Base-by-base conservation (phyloP, 2,888 invertebrate species). In the Cheilosia pagana region DNA sequence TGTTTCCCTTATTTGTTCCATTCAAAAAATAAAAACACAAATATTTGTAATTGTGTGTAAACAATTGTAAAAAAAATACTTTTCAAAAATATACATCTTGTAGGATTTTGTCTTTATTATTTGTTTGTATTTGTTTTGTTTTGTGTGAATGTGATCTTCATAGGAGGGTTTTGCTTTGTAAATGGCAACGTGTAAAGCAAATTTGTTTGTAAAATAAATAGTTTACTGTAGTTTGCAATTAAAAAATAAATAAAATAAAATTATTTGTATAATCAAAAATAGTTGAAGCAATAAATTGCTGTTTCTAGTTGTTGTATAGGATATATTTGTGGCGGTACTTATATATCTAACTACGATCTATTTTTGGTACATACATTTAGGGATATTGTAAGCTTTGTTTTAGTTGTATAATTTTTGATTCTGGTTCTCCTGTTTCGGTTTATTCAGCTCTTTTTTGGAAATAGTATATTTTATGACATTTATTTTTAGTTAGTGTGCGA, bases 131-230 rank as follows among this genome's bases (percentile, higher is more conserved):
- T 48, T 41, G 19, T 35, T 35, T 35, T 12, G 4, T 12, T 35
- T 35, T 12, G 31, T 76, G 62, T 76, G 70, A 81, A 55, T 85
- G 71, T 85, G 85, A 43, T 68, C 71, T 31, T 62, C 39, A 16
- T 53, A 85, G 85, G 85, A 85, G 81, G 85, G 85, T 71, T 85
- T 53, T 65, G 60, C 65, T 85, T 65, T 65, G 25, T 85, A 74
- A 48, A 19, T 74, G 45, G 68, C 57, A 77, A 50, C 23, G 45
- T 77, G 70, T 76, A 62, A 41, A 70, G 52, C 25, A 65, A 63
- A 35, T 70, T 35, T 8, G 57, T 76, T 35, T 35, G 10, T 3
- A 43, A 45, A 77, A 59, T n/a, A 43, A 28, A 48, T 59, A 53
- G 23, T 43, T 25, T 43, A 57, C 19, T 65, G 25, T 57, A 28